phyloP scores from a whole-genome alignment of 2,797 vertebrate genomes.

The Galagoides demidoff region DNA sequence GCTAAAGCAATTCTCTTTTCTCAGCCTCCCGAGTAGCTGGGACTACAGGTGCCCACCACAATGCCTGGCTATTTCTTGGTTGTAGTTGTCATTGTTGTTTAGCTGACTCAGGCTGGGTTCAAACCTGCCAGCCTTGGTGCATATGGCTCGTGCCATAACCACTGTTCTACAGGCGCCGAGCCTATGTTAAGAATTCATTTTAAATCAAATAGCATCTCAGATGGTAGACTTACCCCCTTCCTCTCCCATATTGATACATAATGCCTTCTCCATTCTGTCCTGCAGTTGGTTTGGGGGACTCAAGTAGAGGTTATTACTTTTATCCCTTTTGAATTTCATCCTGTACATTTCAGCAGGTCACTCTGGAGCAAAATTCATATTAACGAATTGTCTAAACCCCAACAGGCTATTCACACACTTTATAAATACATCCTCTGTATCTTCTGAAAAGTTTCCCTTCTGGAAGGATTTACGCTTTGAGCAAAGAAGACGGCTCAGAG shows the following conservation, averaged over 20 bases:
- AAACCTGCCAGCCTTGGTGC: no score
- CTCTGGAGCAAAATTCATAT: neutral
- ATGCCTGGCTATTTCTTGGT: no score
- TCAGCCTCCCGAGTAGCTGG: no score
- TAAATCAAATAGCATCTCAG: neutral
- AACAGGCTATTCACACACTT: neutral
- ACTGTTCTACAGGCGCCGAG: no score
- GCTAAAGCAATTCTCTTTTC: no score
- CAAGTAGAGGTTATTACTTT: neutral
- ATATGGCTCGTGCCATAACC: no score
- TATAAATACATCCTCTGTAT: neutral
- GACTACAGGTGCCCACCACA: no score
- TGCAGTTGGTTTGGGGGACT: neutral
- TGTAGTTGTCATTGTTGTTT: no score
- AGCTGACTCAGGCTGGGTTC: no score
- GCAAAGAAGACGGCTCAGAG: neutral
- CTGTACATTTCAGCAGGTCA: neutral
- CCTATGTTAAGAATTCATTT: neutral
- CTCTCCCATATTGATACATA: fast-evolving
- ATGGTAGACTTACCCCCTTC: neutral
- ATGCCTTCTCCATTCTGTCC: neutral
- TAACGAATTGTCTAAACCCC: neutral
- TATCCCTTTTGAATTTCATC: neutral
- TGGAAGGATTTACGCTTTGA: neutral
- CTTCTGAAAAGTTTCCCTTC: neutral